Evolutionary conservation across 2,888 invertebrate genomes (phyloP).

Genomic region (Galerucella pusilla): DNA sequence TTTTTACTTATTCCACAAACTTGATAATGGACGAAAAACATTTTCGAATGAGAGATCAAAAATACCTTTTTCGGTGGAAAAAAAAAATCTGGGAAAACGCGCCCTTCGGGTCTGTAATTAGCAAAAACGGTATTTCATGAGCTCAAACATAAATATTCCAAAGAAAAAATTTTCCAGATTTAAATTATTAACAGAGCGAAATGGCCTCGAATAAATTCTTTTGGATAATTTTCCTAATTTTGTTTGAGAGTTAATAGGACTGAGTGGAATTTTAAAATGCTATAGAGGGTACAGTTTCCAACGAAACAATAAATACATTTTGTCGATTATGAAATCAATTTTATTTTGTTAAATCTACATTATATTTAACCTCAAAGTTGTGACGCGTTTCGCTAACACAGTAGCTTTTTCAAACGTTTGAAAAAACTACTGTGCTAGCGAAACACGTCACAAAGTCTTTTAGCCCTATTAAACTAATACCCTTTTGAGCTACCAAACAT

Average conservation of each 20-base stretch:
- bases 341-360: too few species aligned
- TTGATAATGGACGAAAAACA: background rate
- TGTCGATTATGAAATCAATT: too few species aligned
- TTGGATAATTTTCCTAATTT: background rate
- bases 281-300: background rate
- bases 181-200: slow-evolving; percentile 5
- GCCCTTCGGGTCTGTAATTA: background rate
- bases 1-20: too few species aligned
- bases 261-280: background rate
- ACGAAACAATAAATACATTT: too few species aligned
- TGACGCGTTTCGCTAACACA: too few species aligned
- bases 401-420: too few species aligned
- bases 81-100: background rate
- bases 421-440: too few species aligned
- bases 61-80: background rate
- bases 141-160: slow-evolving; percentile 5
- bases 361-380: too few species aligned
- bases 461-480: too few species aligned
- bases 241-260: background rate
- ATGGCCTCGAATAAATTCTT: slow-evolving; percentile 5
- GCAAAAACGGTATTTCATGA: background rate
- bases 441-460: too few species aligned
- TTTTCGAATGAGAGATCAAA: background rate
- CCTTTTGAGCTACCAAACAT: too few species aligned
- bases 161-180: background rate